Conservation (phyloP, 2,797 vertebrate genomes). For the Cynodonichthys magdalenae region DNA sequence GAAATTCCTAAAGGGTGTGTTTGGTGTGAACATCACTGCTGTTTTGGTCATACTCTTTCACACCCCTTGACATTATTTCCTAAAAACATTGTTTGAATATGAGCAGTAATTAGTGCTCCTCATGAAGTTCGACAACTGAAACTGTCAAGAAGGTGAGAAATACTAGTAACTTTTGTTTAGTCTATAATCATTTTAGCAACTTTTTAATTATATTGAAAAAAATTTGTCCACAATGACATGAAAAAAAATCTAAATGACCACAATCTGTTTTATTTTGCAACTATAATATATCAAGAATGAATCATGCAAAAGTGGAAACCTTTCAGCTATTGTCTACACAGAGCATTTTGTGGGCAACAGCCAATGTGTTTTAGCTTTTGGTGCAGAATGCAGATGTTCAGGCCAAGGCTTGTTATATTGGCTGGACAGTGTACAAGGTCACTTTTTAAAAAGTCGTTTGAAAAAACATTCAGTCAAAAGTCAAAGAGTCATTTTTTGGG, state of each 20-base stretch:
- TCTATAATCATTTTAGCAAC: too few relatives aligned
- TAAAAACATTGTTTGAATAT: conserved; percentile 20
- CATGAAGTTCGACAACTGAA: not conserved
- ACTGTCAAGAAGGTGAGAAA: too few relatives aligned
- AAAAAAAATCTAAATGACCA: not conserved
- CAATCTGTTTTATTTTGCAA: not conserved
- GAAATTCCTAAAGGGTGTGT: conserved; percentile 19
- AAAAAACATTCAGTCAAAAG: too few relatives aligned
- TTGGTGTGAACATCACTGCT: conserved; percentile 9
- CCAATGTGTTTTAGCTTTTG: not conserved
- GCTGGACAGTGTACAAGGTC: not conserved
- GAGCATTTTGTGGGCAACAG: not conserved
- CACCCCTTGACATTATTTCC: conserved; percentile 9
- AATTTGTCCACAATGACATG: not conserved
- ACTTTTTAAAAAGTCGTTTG: not conserved
- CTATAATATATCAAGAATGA: not conserved
- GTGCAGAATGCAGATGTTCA: not conserved
- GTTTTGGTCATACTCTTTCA: conserved; percentile 19
- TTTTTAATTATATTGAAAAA: not conserved
- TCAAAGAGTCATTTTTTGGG: too few relatives aligned
- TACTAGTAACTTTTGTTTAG: too few relatives aligned
- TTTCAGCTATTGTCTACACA: not conserved
- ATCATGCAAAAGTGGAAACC: not conserved
- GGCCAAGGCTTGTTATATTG: not conserved
- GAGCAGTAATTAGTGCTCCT: conserved; percentile 15